Base-by-base conservation (phyloP, 2,888 invertebrate genomes). In the Colostygia pectinataria region DNA sequence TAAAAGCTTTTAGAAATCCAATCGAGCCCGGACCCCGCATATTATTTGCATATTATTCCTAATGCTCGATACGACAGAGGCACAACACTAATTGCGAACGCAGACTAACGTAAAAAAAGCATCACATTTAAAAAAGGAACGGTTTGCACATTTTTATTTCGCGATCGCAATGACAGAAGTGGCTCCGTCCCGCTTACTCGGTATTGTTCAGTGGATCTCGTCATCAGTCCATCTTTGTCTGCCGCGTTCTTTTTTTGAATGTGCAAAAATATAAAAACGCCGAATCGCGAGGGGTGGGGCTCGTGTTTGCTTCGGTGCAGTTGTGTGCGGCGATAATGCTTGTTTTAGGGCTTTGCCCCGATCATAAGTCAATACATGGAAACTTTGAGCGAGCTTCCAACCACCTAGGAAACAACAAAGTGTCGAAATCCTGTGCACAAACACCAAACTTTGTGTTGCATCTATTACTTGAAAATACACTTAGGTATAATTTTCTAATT, bases 251-350 rank as follows among this genome's bases (percentile, higher is more conserved):
- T 88, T 89, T 89, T 89, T 88, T 84, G 72, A 86, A 85, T 85
- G 86, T 87, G 87, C 85, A 87, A 87, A 87, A 90, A 89, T 88
- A 88, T 90, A 90, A 88, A 90, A 90, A 88, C 87, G 78, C 84
- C 83, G 83, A 87, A 80, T 80, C 83, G 83, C 71, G 76, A 57
- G 77, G 79, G 60, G 77, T 80, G 81, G 80, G 77, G 79, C 78
- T 68, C 63, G 64, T 71, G 68, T 68, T 66, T 65, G 66, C 69
- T 61, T 57, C 60, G 65, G 64, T 83, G 83, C 78, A 80, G 63
- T 77, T 70, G 85, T 87, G 87, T 87, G 87, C 72, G 81, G 75
- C 74, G 79, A 80, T 83, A 83, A 86, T 85, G 80, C 77, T 83
- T 81, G 85, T 82, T 86, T 82, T 84, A 86, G 83, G 83, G 84